Evolutionary conservation across 1,140 invertebrate genomes (phyloP).

Genomic region (Pseudomyrmex cubaensis): DNA sequence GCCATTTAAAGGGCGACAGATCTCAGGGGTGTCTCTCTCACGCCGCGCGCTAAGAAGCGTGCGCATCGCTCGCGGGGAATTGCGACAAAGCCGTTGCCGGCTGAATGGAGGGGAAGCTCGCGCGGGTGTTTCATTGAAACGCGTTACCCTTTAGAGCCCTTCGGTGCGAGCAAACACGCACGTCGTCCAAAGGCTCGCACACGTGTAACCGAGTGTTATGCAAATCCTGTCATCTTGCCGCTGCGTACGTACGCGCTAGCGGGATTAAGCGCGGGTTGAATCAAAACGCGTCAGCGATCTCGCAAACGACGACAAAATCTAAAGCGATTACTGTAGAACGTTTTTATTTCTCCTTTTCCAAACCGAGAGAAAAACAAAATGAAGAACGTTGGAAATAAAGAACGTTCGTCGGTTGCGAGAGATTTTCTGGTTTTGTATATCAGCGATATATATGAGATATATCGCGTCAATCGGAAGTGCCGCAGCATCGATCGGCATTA

Average conservation of each 20-base stretch:
- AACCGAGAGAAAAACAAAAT: too few species aligned
- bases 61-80: slow-evolving; percentile 32
- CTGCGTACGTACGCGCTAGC: neutral
- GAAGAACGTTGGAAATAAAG: too few species aligned
- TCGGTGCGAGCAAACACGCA: slow-evolving; percentile 20
- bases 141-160: slow-evolving; percentile 31
- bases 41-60: slow-evolving; percentile 22
- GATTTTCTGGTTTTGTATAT: too few species aligned
- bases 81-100: slow-evolving; percentile 13
- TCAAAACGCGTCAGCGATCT: too few species aligned
- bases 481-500: too few species aligned
- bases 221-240: slow-evolving; percentile 1
- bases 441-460: too few species aligned
- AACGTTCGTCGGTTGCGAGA: too few species aligned
- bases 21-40: slow-evolving; percentile 24
- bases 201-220: neutral
- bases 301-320: too few species aligned
- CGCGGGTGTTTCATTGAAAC: slow-evolving; percentile 14
- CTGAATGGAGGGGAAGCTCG: slow-evolving; percentile 19
- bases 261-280: too few species aligned
- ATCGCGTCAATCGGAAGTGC: too few species aligned
- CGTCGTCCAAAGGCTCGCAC: slow-evolving; percentile 25
- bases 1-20: slow-evolving; percentile 33
- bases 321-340: too few species aligned
- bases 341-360: too few species aligned